phyloP scores from a whole-genome alignment of 2,888 invertebrate species.

The Eilema depressum region DNA sequence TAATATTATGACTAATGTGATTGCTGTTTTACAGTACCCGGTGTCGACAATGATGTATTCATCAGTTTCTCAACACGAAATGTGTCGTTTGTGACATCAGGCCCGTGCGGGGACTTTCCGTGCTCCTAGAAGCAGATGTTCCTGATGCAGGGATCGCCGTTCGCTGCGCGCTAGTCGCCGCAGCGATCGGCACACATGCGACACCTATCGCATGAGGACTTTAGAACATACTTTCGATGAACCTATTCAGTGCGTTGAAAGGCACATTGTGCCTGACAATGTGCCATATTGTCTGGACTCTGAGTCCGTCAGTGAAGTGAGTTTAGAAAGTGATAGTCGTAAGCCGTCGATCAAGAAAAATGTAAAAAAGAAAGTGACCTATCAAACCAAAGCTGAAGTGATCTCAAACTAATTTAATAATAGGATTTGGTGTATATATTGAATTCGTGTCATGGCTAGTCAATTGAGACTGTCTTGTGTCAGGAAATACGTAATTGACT shows the following conservation, averaged over 20 bases:
- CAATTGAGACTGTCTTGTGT: slow-evolving; percentile 23
- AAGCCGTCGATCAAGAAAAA: slow-evolving; percentile 73
- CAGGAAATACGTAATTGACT: not conserved
- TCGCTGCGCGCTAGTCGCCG: slow-evolving; percentile 62
- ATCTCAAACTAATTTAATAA: slow-evolving; percentile 60
- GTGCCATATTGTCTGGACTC: slow-evolving; percentile 71
- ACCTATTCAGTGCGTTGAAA: slow-evolving; percentile 70
- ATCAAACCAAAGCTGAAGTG: slow-evolving; percentile 79
- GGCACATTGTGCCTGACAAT: slow-evolving; percentile 66
- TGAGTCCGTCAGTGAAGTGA: slow-evolving; percentile 79
- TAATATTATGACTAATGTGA: slow-evolving; percentile 27
- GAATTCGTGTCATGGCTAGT: slow-evolving; percentile 21
- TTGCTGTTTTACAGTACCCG: slow-evolving; percentile 78
- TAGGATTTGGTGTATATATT: slow-evolving; percentile 37
- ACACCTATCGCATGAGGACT: slow-evolving; percentile 70
- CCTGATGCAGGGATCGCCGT: slow-evolving; percentile 81
- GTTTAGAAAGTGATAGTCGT: slow-evolving; percentile 78
- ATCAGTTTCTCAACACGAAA: slow-evolving; percentile 89
- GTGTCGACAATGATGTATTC: slow-evolving; percentile 88
- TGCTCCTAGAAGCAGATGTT: slow-evolving; percentile 72
- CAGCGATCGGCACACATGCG: slow-evolving; percentile 63
- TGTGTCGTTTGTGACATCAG: slow-evolving; percentile 90
- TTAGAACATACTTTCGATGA: slow-evolving; percentile 73
- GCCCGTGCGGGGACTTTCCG: slow-evolving; percentile 80
- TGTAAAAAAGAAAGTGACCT: slow-evolving; percentile 76